Evolutionary conservation across 92 coral and sea anemone species (phyloP).

Genomic region (Zoanthus sociatus): DNA sequence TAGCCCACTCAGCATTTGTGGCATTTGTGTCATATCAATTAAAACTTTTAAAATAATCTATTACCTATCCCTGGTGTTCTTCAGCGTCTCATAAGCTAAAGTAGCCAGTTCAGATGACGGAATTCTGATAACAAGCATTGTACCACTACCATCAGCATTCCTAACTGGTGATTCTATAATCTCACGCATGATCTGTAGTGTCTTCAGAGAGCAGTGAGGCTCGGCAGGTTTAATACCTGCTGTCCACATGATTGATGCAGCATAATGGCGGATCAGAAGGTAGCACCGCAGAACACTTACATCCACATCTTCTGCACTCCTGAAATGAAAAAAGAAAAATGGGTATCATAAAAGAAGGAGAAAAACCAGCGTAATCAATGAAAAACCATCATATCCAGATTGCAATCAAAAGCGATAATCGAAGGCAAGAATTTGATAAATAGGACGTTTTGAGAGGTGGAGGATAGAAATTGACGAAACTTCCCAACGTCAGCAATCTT

Average conservation of each 20-base stretch:
- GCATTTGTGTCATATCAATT: background rate
- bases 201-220: constrained; percentile 98
- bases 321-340: constrained; percentile 18
- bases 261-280: constrained; percentile 93
- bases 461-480: too few relatives aligned
- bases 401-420: too few relatives aligned
- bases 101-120: constrained; percentile 89
- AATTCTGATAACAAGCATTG: constrained; percentile 92
- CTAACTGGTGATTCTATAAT: constrained; percentile 93
- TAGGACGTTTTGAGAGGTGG: too few relatives aligned
- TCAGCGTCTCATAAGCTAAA: constrained; percentile 89
- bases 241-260: constrained; percentile 99
- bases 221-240: constrained; percentile 99
- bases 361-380: too few relatives aligned
- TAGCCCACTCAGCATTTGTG: too few relatives aligned
- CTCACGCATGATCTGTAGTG: constrained; percentile 94
- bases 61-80: constrained; percentile 94
- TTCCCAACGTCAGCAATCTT: too few relatives aligned
- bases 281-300: constrained; percentile 92
- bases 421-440: too few relatives aligned
- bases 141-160: constrained; percentile 93
- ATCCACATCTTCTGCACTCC: constrained; percentile 89
- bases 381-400: too few relatives aligned
- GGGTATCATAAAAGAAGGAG: background rate
- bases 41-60: background rate